phyloP scores from a whole-genome alignment of 1,140 invertebrate genomes.

The Rhagoletis zephyria region DNA sequence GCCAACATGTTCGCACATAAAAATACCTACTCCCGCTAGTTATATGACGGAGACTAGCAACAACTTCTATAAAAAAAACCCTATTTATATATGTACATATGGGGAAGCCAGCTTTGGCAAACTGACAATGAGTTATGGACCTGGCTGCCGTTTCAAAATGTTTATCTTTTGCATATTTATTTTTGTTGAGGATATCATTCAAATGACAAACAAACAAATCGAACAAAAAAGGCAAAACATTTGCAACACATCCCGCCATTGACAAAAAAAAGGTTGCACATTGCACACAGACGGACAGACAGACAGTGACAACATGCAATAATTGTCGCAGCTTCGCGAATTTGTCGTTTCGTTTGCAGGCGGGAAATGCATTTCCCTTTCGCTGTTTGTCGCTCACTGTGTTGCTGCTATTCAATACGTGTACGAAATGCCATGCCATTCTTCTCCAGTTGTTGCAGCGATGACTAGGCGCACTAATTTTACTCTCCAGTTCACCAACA shows the following conservation, averaged over 20 bases:
- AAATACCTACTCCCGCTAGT: no score
- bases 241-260: neutral
- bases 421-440: neutral
- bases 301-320: neutral
- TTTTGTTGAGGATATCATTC: neutral
- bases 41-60: no score
- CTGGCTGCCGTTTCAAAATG: no score
- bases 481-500: constrained; percentile 6
- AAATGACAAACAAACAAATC: neutral
- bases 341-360: constrained; percentile 5
- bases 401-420: no score
- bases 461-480: neutral
- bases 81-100: no score
- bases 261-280: constrained; percentile 17
- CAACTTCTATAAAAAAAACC: no score
- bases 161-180: no score
- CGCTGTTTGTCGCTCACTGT: neutral
- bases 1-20: no score
- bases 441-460: neutral
- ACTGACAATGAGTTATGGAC: no score
- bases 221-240: neutral
- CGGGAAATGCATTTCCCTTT: constrained; percentile 14
- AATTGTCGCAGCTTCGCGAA: neutral
- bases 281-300: neutral
- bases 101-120: no score